phyloP scores from a whole-genome alignment of 1,140 invertebrate genomes.

The Pinna nobilis region DNA sequence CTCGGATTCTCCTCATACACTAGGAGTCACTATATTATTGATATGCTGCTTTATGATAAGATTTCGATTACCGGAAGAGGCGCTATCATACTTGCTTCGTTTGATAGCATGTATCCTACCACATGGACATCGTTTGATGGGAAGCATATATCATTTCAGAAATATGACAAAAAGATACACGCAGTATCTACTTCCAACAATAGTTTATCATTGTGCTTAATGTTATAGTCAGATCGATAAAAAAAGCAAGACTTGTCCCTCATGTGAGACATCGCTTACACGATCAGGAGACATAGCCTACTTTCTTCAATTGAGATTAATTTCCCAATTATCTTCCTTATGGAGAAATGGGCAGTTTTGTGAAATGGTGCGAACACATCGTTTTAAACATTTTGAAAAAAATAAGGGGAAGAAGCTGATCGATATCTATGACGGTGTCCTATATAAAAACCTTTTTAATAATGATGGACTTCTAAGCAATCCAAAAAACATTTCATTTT shows the following conservation, averaged over 20 bases:
- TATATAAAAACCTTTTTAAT: slow-evolving; percentile 7
- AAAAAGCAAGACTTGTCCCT: neutral
- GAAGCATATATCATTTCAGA: slow-evolving; percentile 13
- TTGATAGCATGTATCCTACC: slow-evolving; percentile 12
- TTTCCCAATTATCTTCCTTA: slow-evolving; percentile 12
- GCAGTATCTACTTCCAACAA: neutral
- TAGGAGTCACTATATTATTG: slow-evolving; percentile 11
- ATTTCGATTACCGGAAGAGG: slow-evolving; percentile 27
- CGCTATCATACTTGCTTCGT: slow-evolving; percentile 11
- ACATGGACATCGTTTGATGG: slow-evolving; percentile 2
- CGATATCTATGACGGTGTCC: slow-evolving; percentile 18
- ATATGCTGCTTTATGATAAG: slow-evolving; percentile 25
- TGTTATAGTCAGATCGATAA: slow-evolving; percentile 7
- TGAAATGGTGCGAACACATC: neutral
- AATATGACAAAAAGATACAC: slow-evolving; percentile 5
- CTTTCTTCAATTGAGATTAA: slow-evolving; percentile 15
- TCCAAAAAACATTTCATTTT: slow-evolving; percentile 23
- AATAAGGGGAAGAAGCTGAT: neutral
- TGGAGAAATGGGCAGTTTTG: slow-evolving; percentile 16
- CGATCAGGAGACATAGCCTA: slow-evolving; percentile 12
- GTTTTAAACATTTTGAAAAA: slow-evolving; percentile 12
- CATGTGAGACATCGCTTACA: neutral
- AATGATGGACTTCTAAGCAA: slow-evolving; percentile 9
- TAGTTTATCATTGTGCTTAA: slow-evolving; percentile 11
- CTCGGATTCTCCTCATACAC: slow-evolving; percentile 2